Evolutionary conservation across 2,113 vertebrate genomes (phyloP), one percentile per base, ranked within the genome.

Genomic region (Shinisaurus crocodilurus): DNA sequence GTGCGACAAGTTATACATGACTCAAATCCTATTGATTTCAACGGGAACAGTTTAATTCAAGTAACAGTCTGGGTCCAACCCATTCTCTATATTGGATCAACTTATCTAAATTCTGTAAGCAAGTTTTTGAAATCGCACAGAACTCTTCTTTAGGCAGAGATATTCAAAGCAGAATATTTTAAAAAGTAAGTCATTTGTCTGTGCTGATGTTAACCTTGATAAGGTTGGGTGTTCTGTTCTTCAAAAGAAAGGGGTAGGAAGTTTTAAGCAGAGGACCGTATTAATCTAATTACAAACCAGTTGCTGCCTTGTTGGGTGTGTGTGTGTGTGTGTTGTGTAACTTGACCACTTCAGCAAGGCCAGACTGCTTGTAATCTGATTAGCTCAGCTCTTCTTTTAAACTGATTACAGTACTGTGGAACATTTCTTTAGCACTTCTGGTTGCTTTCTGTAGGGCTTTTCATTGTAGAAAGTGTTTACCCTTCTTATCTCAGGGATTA

Each of bases 281-380:
- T 75, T 74, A 83, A 25, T 89, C 75, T 83, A 63, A 63, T 83
- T 83, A 63, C 29, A 75, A 60, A 43, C 69, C 54, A 75, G 48
- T 83, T 45, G 81, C n/a, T 60, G 23, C 48, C 25, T 25, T 82
- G 32, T 72, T 75, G 20, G 60, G 45, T 7, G 40, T 69, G 60
- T 65, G 3, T 69, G 60, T 65, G 3, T 70, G 63, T 20, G 16
- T 65, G 70, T 84, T 89, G 40, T 75, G 54, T 84, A 74, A 89
- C 32, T 32, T 63, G 27, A 76, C 23, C 32, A 5, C 54, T 89
- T 75, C 88, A 83, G 70, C 82, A 84, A 76, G 72, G 54, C 88
- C 88, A 84, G 81, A 48, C 40, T 63, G 50, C 18, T 72, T 60
- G 69, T 84, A 65, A 89, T 89, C 81, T 83, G 88, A 89, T 89